phyloP scores from a whole-genome alignment of 2,888 invertebrate genomes.

The Agrypnus murinus region DNA sequence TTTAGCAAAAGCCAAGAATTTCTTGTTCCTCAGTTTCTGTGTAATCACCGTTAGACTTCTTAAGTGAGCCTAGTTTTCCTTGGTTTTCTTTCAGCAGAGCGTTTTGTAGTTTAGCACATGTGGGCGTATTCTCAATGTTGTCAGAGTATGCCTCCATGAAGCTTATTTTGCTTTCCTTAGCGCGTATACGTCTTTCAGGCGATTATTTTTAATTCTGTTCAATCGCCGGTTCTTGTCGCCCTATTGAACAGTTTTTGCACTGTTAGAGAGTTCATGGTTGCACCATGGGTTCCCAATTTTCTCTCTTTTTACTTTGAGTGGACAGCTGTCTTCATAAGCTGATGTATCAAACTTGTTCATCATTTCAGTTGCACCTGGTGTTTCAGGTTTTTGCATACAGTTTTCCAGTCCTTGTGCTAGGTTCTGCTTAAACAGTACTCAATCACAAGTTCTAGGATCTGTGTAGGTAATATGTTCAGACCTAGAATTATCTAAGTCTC shows the following conservation, averaged over 20 bases:
- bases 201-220: not conserved
- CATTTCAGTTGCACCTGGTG: not conserved
- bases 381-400: slow-evolving; percentile 1
- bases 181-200: slow-evolving; percentile 1
- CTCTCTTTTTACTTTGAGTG: no score
- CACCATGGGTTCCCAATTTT: not conserved
- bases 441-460: not conserved
- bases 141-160: not conserved
- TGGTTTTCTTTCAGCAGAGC: not conserved
- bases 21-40: no score
- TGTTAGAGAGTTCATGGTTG: not conserved
- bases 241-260: not conserved
- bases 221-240: not conserved
- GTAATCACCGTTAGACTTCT: not conserved
- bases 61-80: not conserved
- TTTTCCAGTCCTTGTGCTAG: no score
- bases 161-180: slow-evolving; percentile 1
- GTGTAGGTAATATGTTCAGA: no score
- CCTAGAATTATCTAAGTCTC: no score
- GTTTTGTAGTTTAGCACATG: no score
- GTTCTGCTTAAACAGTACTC: not conserved
- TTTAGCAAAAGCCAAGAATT: slow-evolving; percentile 1
- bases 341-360: slow-evolving; percentile 1
- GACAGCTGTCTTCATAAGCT: not conserved
- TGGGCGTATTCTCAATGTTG: no score